These are phyloP conservation scores for Pygocentrus nattereri DNA, from an alignment of 2,797 vertebrate species.

Conservation along the genomic window DNA sequence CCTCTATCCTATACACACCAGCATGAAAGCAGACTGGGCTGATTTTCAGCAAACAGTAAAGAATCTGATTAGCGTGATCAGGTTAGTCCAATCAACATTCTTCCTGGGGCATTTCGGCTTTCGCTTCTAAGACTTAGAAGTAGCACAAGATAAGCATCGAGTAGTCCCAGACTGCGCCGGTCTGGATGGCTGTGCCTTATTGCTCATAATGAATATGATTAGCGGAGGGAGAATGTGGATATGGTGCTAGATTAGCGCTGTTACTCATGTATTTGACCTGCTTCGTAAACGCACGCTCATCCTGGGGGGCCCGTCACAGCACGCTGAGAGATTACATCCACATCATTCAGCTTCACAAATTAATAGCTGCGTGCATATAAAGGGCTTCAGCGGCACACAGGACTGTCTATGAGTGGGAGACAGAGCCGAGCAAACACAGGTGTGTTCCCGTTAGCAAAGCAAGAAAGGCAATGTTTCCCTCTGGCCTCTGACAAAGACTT, in stretches of 20 bases:
- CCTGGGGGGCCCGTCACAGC: background rate
- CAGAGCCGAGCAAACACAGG: conserved; percentile 10
- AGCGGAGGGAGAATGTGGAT: background rate
- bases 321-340: background rate
- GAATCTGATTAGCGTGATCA: too few species aligned
- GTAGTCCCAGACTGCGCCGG: background rate
- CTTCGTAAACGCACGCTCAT: background rate
- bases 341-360: background rate
- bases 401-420: background rate
- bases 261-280: background rate
- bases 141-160: background rate
- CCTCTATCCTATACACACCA: too few species aligned
- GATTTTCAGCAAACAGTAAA: too few species aligned
- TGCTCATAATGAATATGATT: background rate
- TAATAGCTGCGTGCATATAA: background rate
- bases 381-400: background rate
- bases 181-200: background rate
- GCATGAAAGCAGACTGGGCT: too few species aligned
- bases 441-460: background rate
- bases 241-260: background rate
- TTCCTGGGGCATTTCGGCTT: background rate
- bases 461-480: background rate
- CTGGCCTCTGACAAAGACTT: background rate
- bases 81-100: background rate
- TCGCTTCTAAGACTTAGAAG: background rate